Base-by-base conservation (phyloP, 2,113 vertebrate genomes). In the Oryctolagus cuniculus region DNA sequence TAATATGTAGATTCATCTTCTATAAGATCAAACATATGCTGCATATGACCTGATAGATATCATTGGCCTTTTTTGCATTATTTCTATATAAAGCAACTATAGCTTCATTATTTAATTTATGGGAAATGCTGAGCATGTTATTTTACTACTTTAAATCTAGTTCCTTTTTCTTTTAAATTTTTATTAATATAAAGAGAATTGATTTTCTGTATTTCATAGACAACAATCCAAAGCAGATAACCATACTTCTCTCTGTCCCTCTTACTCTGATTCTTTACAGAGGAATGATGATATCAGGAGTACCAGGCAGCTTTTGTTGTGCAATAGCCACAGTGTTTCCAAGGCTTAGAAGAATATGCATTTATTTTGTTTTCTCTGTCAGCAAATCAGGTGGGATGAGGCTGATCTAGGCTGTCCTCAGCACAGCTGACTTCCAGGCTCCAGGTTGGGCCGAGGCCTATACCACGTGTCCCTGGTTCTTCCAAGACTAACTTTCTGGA, bases 41-140 rank as follows among this genome's bases (percentile, higher is more conserved):
- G 63, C 36, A 63, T 13, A 91, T 12, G 94, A 19, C 13, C 74
- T 93, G 49, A 81, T 69, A 87, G 81, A 85, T 88, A 55, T 55
- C 51, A 66, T 8, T 96, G 80, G n/a, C 16, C 24, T n/a, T 38
- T 72, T 90, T 69, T 17, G 78, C 22, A 75, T 85, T 24, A n/a
- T 83, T 87, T 87, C 88, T 70, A 83, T 31, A 92, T 29, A 55
- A 58, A 25, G 24, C 49, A 63, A 36, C 82, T 89, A 36, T 12
- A 64, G 34, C 24, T 96, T 8, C 84, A 29, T 53, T 87, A 58
- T 79, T 91, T 87, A 84, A 91, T 94, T 96, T 72, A 53, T 92
- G 34, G 74, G 73, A 95, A 89, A 93, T 53, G 63, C 64, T 84
- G 55, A 81, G 16, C 70, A 49, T 34, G 22, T 70, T 63, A 77